Base-by-base conservation (phyloP, 2,888 invertebrate species). In the Drosophila incognita region DNA sequence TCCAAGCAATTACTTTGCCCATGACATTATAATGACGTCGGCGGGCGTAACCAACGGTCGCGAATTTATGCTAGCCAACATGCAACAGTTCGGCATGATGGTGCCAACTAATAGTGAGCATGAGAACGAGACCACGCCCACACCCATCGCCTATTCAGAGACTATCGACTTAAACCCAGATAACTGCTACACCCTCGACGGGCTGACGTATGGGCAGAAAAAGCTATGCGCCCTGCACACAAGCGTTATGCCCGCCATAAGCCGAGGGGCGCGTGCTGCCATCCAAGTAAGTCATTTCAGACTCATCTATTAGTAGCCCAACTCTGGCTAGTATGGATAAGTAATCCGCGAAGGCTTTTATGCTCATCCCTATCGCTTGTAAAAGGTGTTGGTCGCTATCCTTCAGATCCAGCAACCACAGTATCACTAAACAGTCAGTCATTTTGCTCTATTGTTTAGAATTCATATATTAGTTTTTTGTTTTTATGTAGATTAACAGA, bases 211-310 rank as follows among this genome's bases (percentile, higher is more conserved):
- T 67, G 93, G 93, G 0, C 93, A 93, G 64, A 93, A 92, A 71
- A 93, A 92, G 69, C 86, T 92, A 35, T 93, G 93, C 54, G 91
- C 92, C 2, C 66, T 92, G 65, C 91, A 93, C 76, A 93, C 93
- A 0, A 92, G 90, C 73, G 92, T 93, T 31, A 93, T 93, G 93
- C 93, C 93, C 40, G 93, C 93, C 24, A 93, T 93, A 57, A 93
- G 93, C 76, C 90, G 93, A 8, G 93, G 93, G n/a, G 93, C 93
- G 0, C 89, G 93, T 48, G 90, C 93, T 7, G 90, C 93, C 5
- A 93, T 93, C 77, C 93, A 93, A 91, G 93, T 93, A 73, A 90
- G 87, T 80, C 21, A 42, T 2, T 21, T 13, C 11, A 21, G 11
- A 42, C 21, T 13, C 21, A 24, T 24, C 24, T 46, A 15, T 24